Base-by-base conservation (phyloP, 2,113 vertebrate species). In the Bothrops jararaca region DNA sequence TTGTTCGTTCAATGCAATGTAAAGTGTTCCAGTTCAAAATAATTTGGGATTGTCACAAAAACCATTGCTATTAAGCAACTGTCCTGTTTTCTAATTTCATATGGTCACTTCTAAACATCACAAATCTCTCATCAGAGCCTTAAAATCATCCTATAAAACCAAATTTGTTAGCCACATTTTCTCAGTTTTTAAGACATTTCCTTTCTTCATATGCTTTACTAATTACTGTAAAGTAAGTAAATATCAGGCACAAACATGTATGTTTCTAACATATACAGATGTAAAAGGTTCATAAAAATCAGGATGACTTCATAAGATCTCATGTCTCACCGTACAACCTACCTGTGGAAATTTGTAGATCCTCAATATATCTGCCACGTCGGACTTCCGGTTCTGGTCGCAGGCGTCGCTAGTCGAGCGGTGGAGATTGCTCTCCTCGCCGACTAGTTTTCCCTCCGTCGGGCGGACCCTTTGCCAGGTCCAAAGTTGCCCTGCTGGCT, bases 261-360 rank as follows among this genome's bases (percentile, higher is more conserved):
- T 34, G 13, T 69, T 69, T 34, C n/a, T 15, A 69, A 69, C 12
- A 15, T n/a, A 69, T n/a, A 34, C 12, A n/a, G 1, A 5, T 69
- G 29, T 69, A 69, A 69, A n/a, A 69, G 12, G 1, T 69, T 69
- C 29, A 69, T n/a, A 87, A 87, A 69, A 69, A 69, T 13, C 64
- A 34, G n/a, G 64, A 52, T 87, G 22, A n/a, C 2, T 42, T 45
- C 2, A 48, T 89, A 48, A 90, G 64, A 45, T 60, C 39, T 13
- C 26, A 74, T 24, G 1, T 4, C 22, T 7, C 9, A 90, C 3
- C 18, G 3, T 5, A 39, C 20, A 52, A 18, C 48, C 7, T 86
- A 91, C 90, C 80, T 91, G 80, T 86, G 90, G 90, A 26, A 91
- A 24, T 91, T 91, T 91, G 80, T 91, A 85, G 53, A n/a, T 57